Percentiles rank a stretch among this genome's conserved stretches.
Evolutionary conservation across 1,140 invertebrate species (phyloP).

Genomic region (Drosophila cardini): DNA sequence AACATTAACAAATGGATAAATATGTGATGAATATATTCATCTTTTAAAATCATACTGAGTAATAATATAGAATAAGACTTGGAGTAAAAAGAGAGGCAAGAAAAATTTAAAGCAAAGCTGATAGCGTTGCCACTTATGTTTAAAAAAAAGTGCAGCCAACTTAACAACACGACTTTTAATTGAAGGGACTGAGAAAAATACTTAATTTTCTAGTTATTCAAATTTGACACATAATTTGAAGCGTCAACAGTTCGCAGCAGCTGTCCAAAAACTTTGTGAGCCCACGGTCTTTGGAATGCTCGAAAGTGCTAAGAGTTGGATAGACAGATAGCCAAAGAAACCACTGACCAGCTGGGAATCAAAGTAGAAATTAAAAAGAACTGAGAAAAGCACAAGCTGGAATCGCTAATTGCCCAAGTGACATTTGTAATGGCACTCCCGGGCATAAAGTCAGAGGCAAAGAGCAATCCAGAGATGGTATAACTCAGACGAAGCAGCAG

Average conservation of each 20-base stretch:
- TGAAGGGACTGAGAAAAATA: slow-evolving; percentile 6
- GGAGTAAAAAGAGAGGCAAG: background rate
- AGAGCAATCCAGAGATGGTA: background rate
- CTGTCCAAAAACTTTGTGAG: slow-evolving; percentile 19
- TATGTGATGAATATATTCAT: slow-evolving; percentile 1
- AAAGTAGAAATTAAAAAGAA: slow-evolving; percentile 22
- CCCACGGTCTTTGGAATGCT: slow-evolving; percentile 5
- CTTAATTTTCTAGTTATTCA: slow-evolving; percentile 18
- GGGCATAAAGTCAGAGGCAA: slow-evolving; percentile 18
- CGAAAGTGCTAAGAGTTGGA: slow-evolving; percentile 34
- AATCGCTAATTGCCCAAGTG: slow-evolving; percentile 57
- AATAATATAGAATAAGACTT: background rate
- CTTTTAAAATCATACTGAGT: too few relatives aligned
- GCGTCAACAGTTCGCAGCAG: slow-evolving; percentile 34
- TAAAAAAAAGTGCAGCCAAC: background rate
- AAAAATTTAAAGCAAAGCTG: background rate
- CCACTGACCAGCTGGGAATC: slow-evolving; percentile 20
- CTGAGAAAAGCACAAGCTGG: slow-evolving; percentile 3
- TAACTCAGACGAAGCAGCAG: background rate
- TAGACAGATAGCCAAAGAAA: slow-evolving; percentile 26
- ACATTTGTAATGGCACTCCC: slow-evolving; percentile 46
- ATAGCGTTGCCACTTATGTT: background rate
- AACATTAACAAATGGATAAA: slow-evolving; percentile 8
- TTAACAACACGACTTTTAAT: slow-evolving; percentile 2
- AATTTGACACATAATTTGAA: slow-evolving; percentile 33